Evolutionary conservation across 2,113 vertebrate genomes (phyloP), one percentile per base, ranked within the genome.

Genomic region (Condylura cristata): DNA sequence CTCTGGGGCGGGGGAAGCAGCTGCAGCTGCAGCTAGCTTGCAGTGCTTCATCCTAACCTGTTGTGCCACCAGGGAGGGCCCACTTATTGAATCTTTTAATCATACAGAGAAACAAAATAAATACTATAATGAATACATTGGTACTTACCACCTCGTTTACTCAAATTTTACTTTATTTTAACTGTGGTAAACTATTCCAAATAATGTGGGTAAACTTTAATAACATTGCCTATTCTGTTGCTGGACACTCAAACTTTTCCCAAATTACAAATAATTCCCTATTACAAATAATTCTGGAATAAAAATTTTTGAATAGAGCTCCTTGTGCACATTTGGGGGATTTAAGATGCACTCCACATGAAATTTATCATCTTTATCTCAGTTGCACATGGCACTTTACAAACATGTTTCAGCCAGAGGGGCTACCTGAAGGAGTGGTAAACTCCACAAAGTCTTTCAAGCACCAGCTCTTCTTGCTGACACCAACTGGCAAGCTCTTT

Each of bases 121-220:
- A 12, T 63, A 68, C 48, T 53, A 58, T 60, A 93, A 65, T 0
- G 26, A 86, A 82, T 39, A 71, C 32, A 16, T 70, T 76, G 46
- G 46, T 81, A 75, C 22, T 8, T 86, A 22, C 37, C 41, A 46
- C 1, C 14, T 51, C 74, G 4, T 34, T 83, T 70, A 70, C 34
- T 66, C 37, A 75, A 44, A 74, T 90, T 89, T 81, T 72, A 82
- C 34, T 89, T 89, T 63, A 74, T 66, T 81, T 93, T 61, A 91
- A 51, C 17, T 76, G 44, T 79, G 90, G 26, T 70, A 32, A 95
- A 68, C 9, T 83, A 79, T 70, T 70, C 26, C 66, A 85, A 12
- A 51, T 8, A 48, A 9, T 17, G 44, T n/a, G 37, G 46, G 78
- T 14, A 66, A 89, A 53, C 41, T 34, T 74, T 82, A 17, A 51